Percentiles rank a stretch among this genome's conserved stretches.
Conservation (phyloP, 2,888 invertebrate genomes). For the Drosophila prolongata region DNA sequence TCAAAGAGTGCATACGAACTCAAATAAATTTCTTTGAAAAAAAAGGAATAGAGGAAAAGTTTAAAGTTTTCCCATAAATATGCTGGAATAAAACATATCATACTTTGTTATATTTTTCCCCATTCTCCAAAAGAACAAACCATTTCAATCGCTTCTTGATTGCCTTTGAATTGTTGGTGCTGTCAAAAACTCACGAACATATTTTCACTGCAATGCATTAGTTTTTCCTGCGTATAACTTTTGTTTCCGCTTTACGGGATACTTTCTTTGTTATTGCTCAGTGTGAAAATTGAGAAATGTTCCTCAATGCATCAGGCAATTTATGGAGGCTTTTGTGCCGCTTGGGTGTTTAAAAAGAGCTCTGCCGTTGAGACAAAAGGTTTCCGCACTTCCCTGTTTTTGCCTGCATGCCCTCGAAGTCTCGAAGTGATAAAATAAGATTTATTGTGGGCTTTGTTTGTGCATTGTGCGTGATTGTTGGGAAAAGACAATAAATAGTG, state of each 20-base stretch:
- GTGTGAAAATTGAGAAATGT: constrained; percentile 47
- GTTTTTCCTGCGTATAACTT: constrained; percentile 32
- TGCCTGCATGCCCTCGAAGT: constrained; percentile 51
- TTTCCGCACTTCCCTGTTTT: constrained; percentile 26
- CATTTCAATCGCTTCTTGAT: constrained; percentile 23
- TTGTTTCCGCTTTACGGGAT: constrained; percentile 16
- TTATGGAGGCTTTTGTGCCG: constrained; percentile 55
- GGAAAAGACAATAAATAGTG: constrained; percentile 56
- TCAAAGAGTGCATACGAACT: too few species aligned
- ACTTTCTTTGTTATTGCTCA: constrained; percentile 42
- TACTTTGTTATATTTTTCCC: not conserved
- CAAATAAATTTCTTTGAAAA: too few species aligned
- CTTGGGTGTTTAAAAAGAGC: constrained; percentile 22
- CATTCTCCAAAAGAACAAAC: not conserved
- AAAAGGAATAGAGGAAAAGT: too few species aligned
- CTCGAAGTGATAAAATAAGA: constrained; percentile 73
- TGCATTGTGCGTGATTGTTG: constrained; percentile 14
- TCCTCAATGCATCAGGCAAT: constrained; percentile 56
- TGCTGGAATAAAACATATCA: not conserved
- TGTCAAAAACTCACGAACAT: not conserved
- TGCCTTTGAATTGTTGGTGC: constrained; percentile 26
- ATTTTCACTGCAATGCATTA: constrained; percentile 12
- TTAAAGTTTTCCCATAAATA: not conserved
- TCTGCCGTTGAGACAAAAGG: constrained; percentile 28
- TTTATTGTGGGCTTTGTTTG: constrained; percentile 66